These are phyloP conservation scores for Leguminivora glycinivorella DNA, from an alignment of 1,140 invertebrate genomes.

Conservation along the genomic window DNA sequence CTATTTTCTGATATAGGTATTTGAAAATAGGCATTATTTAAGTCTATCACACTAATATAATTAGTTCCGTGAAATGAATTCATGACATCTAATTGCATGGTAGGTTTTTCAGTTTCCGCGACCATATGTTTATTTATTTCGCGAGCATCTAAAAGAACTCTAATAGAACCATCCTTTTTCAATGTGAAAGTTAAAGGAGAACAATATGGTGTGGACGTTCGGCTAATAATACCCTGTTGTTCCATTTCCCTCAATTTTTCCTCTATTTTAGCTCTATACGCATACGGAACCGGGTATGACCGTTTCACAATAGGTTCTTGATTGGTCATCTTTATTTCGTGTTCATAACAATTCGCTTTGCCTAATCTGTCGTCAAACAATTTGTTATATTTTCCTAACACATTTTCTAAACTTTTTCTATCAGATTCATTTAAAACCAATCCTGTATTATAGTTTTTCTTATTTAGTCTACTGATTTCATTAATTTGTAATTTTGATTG, in stretches of 20 bases:
- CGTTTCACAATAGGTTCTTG: conserved; percentile 38
- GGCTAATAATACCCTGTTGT: conserved; percentile 41
- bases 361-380: conserved; percentile 34
- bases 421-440: background rate
- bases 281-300: conserved; percentile 46
- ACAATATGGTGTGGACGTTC: conserved; percentile 49
- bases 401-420: background rate
- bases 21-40: too few relatives aligned
- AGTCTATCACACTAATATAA: conserved; percentile 47
- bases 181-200: conserved; percentile 59
- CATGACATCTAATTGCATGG: conserved; percentile 48
- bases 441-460: background rate
- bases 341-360: conserved; percentile 37
- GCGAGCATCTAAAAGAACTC: conserved; percentile 58
- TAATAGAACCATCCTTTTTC: conserved; percentile 44
- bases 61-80: conserved; percentile 42
- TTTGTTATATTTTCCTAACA: background rate
- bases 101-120: conserved; percentile 45
- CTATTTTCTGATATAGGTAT: too few relatives aligned
- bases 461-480: background rate
- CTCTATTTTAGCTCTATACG: conserved; percentile 37
- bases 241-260: conserved; percentile 43
- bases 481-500: background rate
- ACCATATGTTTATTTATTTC: conserved; percentile 52
- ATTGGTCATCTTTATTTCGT: conserved; percentile 41